Evolutionary conservation across 1,140 invertebrate species (phyloP).

Genomic region (Sycophaga agraensis): DNA sequence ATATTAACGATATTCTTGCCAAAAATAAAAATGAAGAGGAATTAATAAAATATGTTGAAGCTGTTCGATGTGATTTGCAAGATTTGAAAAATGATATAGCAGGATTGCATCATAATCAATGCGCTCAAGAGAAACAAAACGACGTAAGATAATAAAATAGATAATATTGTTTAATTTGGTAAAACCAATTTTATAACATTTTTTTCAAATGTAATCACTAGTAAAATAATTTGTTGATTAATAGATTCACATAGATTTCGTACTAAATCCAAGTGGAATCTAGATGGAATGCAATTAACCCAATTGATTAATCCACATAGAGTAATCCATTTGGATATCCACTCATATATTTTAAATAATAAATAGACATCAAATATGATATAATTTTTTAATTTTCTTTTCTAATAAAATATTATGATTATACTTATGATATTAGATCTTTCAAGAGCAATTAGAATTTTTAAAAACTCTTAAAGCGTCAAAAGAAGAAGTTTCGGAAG

Average conservation of each 20-base stretch:
- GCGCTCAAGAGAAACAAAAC: constrained; percentile 25
- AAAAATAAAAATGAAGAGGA: constrained; percentile 26
- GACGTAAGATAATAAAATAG: no score
- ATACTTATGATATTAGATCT: neutral
- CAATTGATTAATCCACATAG: no score
- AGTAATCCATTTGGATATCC: no score
- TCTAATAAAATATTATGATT: neutral
- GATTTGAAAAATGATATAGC: constrained; percentile 2
- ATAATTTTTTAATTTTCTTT: neutral
- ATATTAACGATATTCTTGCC: neutral
- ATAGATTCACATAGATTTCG: no score
- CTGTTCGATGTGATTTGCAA: constrained; percentile 48
- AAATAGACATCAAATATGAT: constrained; percentile 6
- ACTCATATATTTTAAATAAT: no score
- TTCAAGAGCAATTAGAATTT: constrained; percentile 59
- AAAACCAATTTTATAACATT: no score
- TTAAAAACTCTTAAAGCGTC: constrained; percentile 64
- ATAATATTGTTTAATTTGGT: no score
- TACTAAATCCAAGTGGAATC: no score
- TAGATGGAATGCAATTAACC: no score
- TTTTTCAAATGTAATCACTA: no score
- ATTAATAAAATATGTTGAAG: constrained; percentile 43
- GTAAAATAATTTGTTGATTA: no score
- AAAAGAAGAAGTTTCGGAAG: constrained; percentile 67
- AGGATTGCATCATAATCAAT: neutral